phyloP scores from a whole-genome alignment of 2,888 invertebrate genomes.

The Creontiades dilutus region DNA sequence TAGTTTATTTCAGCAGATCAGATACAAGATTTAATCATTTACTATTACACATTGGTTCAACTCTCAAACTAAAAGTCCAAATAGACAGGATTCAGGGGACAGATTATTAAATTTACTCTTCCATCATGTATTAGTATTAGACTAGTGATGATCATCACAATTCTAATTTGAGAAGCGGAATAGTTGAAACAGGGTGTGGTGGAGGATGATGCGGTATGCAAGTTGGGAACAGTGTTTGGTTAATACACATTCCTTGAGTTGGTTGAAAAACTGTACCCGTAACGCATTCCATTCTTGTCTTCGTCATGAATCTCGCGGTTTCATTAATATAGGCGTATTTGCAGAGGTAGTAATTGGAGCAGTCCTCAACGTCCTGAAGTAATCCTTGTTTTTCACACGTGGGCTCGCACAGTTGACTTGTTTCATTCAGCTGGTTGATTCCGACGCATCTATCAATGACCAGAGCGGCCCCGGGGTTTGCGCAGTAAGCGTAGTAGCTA shows the following conservation, averaged over 20 bases:
- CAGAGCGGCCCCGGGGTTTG: not conserved
- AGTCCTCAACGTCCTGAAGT: constrained; percentile 64
- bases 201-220: not conserved
- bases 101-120: too few species aligned
- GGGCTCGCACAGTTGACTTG: constrained; percentile 72
- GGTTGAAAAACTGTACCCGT: constrained; percentile 49
- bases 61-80: too few species aligned
- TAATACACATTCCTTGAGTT: constrained; percentile 47
- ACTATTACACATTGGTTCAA: too few species aligned
- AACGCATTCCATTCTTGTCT: constrained; percentile 5
- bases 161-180: too few species aligned
- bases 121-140: too few species aligned
- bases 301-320: constrained; percentile 11
- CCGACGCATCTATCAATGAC: constrained; percentile 69
- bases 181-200: too few species aligned
- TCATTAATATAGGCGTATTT: constrained; percentile 46
- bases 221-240: not conserved
- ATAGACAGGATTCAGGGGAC: too few species aligned
- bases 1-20: too few species aligned
- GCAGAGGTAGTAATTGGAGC: constrained; percentile 71
- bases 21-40: too few species aligned
- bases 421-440: constrained; percentile 67
- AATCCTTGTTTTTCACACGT: constrained; percentile 64
- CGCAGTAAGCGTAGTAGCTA: constrained; percentile 63
- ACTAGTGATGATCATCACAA: too few species aligned